Evolutionary conservation across 2,797 vertebrate species (phyloP).

Genomic region (Apogon hyalosoma): DNA sequence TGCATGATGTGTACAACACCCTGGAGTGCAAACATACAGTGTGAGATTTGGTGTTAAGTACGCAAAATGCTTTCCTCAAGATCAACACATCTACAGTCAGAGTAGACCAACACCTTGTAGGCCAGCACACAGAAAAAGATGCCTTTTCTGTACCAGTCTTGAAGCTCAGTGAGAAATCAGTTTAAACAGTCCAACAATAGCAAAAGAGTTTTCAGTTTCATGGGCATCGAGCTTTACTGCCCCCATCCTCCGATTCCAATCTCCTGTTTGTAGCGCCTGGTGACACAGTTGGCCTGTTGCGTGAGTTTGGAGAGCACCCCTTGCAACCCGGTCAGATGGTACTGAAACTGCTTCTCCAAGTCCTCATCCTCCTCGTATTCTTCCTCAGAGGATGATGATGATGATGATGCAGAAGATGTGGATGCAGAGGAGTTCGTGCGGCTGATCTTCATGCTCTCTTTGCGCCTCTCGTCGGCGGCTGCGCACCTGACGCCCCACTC

Average conservation of each 20-base stretch:
- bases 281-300: slow-evolving; percentile 92
- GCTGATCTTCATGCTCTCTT: slow-evolving; percentile 81
- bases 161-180: slow-evolving; percentile 18
- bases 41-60: slow-evolving; percentile 29
- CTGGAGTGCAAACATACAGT: slow-evolving; percentile 69
- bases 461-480: slow-evolving; percentile 77
- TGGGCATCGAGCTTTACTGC: slow-evolving; percentile 73
- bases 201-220: background rate
- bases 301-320: slow-evolving; percentile 95
- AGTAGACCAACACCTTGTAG: slow-evolving; percentile 57
- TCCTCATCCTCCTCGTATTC: slow-evolving; percentile 86
- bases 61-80: slow-evolving; percentile 33
- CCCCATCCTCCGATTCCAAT: slow-evolving; percentile 93
- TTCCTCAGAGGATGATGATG: slow-evolving; percentile 66
- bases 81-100: slow-evolving; percentile 65
- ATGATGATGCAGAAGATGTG: slow-evolving; percentile 48
- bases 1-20: slow-evolving; percentile 34
- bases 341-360: slow-evolving; percentile 94
- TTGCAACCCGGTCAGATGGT: slow-evolving; percentile 93
- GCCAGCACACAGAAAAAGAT: slow-evolving; percentile 29
- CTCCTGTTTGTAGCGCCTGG: slow-evolving; percentile 96
- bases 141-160: slow-evolving; percentile 46
- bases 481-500: slow-evolving; percentile 93
- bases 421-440: slow-evolving; percentile 77
- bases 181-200: slow-evolving; percentile 28